Evolutionary conservation across 1,140 invertebrate genomes (phyloP).

Genomic region (Drosophila yakuba): DNA sequence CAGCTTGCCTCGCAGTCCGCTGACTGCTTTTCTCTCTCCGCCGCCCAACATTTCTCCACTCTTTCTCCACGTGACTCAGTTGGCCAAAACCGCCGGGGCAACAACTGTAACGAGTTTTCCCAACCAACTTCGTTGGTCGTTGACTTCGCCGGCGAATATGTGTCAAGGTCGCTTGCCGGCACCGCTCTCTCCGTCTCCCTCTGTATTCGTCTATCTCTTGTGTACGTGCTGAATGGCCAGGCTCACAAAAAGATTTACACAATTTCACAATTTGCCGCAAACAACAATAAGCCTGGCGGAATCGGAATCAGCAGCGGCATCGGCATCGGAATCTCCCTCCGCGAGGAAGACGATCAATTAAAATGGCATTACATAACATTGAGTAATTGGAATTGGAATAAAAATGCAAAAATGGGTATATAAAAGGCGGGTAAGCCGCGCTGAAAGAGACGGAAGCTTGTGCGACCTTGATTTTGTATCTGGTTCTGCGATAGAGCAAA

Average conservation of each 20-base stretch:
- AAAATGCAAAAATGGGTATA: slow-evolving; percentile 1
- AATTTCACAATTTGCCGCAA: slow-evolving; percentile 44
- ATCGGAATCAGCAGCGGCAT: slow-evolving; percentile 12
- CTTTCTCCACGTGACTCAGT: slow-evolving; percentile 31
- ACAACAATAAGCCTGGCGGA: slow-evolving; percentile 25
- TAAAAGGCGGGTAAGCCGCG: slow-evolving; percentile 6
- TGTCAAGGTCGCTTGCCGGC: slow-evolving; percentile 63
- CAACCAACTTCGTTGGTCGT: slow-evolving; percentile 39
- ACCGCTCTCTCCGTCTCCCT: slow-evolving; percentile 11
- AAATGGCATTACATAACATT: slow-evolving; percentile 58
- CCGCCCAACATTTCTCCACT: slow-evolving; percentile 7
- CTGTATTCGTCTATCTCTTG: slow-evolving; percentile 16
- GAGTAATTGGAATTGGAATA: slow-evolving; percentile 9
- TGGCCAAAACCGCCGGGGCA: slow-evolving; percentile 2
- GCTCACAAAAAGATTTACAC: slow-evolving; percentile 34
- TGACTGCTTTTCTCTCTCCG: neutral
- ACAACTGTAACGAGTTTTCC: slow-evolving; percentile 44
- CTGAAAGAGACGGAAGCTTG: slow-evolving; percentile 34
- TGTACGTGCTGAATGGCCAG: slow-evolving; percentile 57
- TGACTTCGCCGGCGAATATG: slow-evolving; percentile 43
- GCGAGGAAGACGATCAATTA: slow-evolving; percentile 43
- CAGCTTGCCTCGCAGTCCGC: neutral
- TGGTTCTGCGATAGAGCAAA: slow-evolving; percentile 19
- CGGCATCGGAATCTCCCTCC: slow-evolving; percentile 11
- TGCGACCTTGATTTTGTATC: slow-evolving; percentile 38